These are phyloP conservation scores for Drosophila pandora DNA, from an alignment of 1,140 invertebrate genomes.

Conservation along the genomic window DNA sequence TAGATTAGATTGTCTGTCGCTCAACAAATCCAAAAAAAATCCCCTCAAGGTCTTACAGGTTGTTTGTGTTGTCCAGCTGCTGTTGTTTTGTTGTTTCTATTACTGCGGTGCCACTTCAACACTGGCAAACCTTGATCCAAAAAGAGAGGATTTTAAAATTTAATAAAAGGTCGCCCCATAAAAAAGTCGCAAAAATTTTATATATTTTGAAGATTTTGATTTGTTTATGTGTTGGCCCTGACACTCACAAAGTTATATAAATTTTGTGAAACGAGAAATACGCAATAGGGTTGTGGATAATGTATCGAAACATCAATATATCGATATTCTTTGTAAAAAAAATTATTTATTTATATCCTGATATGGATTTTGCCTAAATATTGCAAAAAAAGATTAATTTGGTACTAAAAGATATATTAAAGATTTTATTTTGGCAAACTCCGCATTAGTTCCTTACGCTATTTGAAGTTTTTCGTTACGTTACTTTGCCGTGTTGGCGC, in stretches of 20 bases:
- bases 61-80: slow-evolving; percentile 36
- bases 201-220: neutral
- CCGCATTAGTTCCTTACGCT: no score
- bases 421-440: no score
- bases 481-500: neutral
- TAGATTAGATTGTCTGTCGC: slow-evolving; percentile 34
- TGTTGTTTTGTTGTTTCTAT: slow-evolving; percentile 3
- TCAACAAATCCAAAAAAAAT: slow-evolving; percentile 13
- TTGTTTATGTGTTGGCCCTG: slow-evolving; percentile 33
- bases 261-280: slow-evolving; percentile 18
- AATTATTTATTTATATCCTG: no score
- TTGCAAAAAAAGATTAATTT: no score
- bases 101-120: neutral
- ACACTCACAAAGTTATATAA: slow-evolving; percentile 40
- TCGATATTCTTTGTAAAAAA: no score
- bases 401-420: no score
- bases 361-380: no score
- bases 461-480: no score
- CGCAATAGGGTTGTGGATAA: neutral
- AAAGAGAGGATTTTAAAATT: slow-evolving; percentile 18
- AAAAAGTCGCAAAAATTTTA: neutral
- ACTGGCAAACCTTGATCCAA: slow-evolving; percentile 18
- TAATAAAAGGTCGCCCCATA: neutral
- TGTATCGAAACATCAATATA: no score
- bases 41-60: slow-evolving; percentile 65